Evolutionary conservation across 64 coral and sea anemone species (phyloP), one percentile per base, ranked within the genome.

Genomic region (Hydrozoanthus tunicans): DNA sequence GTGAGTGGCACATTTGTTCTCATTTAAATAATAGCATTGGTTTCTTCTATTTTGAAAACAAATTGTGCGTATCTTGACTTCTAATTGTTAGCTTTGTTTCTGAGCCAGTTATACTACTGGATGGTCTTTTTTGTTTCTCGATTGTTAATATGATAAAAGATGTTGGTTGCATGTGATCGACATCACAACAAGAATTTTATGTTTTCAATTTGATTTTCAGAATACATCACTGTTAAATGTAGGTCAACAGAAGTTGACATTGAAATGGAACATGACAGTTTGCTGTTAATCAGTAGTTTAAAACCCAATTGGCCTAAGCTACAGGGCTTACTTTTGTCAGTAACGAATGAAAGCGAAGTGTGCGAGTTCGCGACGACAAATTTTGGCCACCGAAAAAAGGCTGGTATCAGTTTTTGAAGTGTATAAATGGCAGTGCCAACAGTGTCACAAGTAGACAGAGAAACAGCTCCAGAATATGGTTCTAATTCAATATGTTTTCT

Each of bases 161-260:
- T 7, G 13, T 64, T 64, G 62, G 7, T 64, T 64, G 62, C 62
- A 64, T 2, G 62, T 2, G 62, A 64, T 64, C 62, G 2, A 64
- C 7, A 64, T 64, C 32, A 43, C 32, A 43, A 43, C 62, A 64
- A 64, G 62, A 64, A 64, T 64, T 64, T 64, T 64, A 64, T 64
- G 62, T 64, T 64, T 64, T 64, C 62, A 64, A 64, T 64, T 2
- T 64, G 62, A 64, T 32, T 74, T 74, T 74, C 71, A 74, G 71
- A 74, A 74, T 27, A 64, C 62, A n/a, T 32, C 17, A 23, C 71
- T 7, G 71, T 74, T 25, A 32, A 25, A 74, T 74, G 71, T 27
- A n/a, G 71, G 71, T 26, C 17, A 74, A 74, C 71, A 74, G 71
- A 73, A 73, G 15, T 73, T 73, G 70, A 73, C 23, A 17, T 73